Base-by-base conservation (phyloP, 2,113 vertebrate genomes). In the Prolemur simus region DNA sequence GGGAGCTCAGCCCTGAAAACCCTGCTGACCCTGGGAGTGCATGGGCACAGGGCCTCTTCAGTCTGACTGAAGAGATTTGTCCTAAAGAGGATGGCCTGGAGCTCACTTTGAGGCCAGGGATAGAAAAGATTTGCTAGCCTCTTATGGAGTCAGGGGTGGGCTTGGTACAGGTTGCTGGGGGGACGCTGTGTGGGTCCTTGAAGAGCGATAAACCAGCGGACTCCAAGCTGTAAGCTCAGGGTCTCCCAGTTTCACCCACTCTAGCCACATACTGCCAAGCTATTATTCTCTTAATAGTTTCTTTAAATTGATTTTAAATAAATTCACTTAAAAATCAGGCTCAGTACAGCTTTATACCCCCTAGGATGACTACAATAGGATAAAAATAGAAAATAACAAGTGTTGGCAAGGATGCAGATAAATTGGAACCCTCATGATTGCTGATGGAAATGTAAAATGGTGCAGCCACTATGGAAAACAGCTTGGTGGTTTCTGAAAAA, bases 241-340 rank as follows among this genome's bases (percentile, higher is more conserved):
- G n/a, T 49, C 83, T 91, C 56, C 20, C 45, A 45, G 52, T 42
- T 42, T 47, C 47, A 45, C 45, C 54, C 60, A 21, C 45, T 3
- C 42, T 86, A 45, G 54, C 74, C 39, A 25, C 39, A 37, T 4
- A 58, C 8, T 18, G 49, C 60, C 49, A n/a, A 23, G 58, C 18
- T 52, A 60, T 69, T 71, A 21, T 63, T 93, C 76, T 83, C 78
- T 56, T 37, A 34, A 20, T 54, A 54, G 25, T 80, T 80, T 87
- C 39, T 94, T 60, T 60, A 91, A 86, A 76, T 77, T 66, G n/a
- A 56, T 73, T 64, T 84, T 20, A 52, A 90, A 25, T 90, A 34
- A 81, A 64, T 58, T 87, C 37, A 87, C 18, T 7, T 52, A n/a
- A n/a, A 88, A 82, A 56, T 20, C 12, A 87, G 47, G 23, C 56